Percentiles rank a stretch among this genome's conserved stretches.
Conservation (phyloP, 35 echinoderm and acorn worm species). For the Ophiothrix spiculata region DNA sequence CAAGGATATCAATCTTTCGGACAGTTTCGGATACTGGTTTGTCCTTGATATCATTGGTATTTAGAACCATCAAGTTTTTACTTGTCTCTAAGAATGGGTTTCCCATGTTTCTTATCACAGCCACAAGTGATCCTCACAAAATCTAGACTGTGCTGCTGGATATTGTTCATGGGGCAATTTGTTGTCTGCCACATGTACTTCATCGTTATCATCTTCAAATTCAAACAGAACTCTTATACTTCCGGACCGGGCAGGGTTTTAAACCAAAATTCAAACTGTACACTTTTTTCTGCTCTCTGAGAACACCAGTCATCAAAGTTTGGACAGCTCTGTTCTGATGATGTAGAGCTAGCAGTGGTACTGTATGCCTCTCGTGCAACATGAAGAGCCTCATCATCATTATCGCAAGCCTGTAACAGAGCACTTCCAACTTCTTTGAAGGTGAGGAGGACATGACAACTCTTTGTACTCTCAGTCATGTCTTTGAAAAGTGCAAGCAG, state of each 20-base stretch:
- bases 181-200: no score
- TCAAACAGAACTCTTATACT: conserved; percentile 52
- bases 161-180: background rate
- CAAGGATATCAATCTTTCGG: conserved; percentile 17
- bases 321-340: background rate
- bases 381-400: no score
- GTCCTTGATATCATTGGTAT: conserved; percentile 37
- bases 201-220: conserved; percentile 33
- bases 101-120: conserved; percentile 20
- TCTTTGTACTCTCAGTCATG: no score
- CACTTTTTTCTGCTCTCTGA: background rate
- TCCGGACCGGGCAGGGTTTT: conserved; percentile 32
- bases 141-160: conserved; percentile 48
- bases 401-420: no score
- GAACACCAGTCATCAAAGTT: conserved; percentile 40
- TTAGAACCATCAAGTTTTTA: conserved; percentile 13
- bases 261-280: conserved; percentile 49
- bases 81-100: conserved; percentile 47
- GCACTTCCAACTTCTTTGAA: no score
- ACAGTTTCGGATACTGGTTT: conserved; percentile 26
- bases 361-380: conserved; percentile 35
- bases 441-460: no score
- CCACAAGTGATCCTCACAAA: conserved; percentile 10
- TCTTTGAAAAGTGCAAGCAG: no score
- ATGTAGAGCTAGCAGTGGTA: background rate